Evolutionary conservation across 2,113 vertebrate genomes (phyloP), one percentile per base, ranked within the genome.

Genomic region (Poeciliopsis occidentalis): DNA sequence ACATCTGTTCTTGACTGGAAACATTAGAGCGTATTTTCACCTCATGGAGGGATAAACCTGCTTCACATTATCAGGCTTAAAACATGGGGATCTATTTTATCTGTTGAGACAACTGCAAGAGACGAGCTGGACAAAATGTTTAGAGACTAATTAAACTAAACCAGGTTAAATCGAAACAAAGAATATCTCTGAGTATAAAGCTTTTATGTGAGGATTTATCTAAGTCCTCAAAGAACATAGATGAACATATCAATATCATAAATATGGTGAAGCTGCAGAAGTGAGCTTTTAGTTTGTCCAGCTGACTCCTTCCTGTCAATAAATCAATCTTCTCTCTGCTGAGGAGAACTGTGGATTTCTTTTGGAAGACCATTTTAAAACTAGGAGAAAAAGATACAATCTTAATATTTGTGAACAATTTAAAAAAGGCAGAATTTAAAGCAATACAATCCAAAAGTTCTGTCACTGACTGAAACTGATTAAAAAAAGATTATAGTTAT

Each of bases 291-390:
- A 60, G 75, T 78, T 75, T 72, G 34, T 64, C 44, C 27, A 73
- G 70, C 68, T 0, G 31, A 79, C 69, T 64, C 78, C 65, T 75
- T 44, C 47, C 65, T 67, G 62, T 87, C 87, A 85, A 87, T 87
- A 76, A 67, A 75, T 77, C 62, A 11, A 69, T 90, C 77, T 39
- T 26, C 27, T 1, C 6, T 24, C 54, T 24, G 67, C 47, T 75
- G 11, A 6, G 2, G 22, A n/a, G 54, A 64, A 44, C 24, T n/a
- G 11, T 19, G 26, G 8, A 22, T 27, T 30, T 12, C 4, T n/a
- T 37, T 22, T 54, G 22, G 51, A 54, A 54, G 1, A 24, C 51
- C 4, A 44, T 47, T 47, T 47, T 47, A 47, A 47, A 19, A 4
- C 4, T 47, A 4, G 22, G 15, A 54, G 51, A 2, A 31, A 17